Evolutionary conservation across 2,113 vertebrate species (phyloP), one percentile per base, ranked within the genome.

Genomic region (Natator depressus): DNA sequence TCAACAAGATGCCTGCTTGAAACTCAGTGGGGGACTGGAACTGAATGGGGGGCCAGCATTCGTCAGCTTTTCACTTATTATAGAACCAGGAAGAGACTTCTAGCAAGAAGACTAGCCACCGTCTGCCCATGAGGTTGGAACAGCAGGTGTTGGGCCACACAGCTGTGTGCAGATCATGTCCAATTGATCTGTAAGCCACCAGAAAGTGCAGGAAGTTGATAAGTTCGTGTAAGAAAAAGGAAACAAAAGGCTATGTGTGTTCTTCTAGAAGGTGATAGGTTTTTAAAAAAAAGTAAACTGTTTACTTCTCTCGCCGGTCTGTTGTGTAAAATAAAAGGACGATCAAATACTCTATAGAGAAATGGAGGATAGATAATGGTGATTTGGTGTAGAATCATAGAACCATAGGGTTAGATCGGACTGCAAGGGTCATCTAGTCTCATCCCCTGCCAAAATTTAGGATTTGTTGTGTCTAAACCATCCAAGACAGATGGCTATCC

Each of bases 301-400:
- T 6, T 65, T 83, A 42, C 38, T 38, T 82, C 94, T 86, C 80
- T 90, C 94, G 91, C 89, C 92, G 81, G 91, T 87, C 69, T 82
- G 55, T 16, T 62, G 6, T 42, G 27, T 47, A 82, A 82, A 90
- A 16, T 22, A 35, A 83, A 89, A 4, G 1, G 35, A 6, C 31
- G 55, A 22, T 84, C 42, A 86, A 92, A 16, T 5, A 0, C 6
- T 17, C 20, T 3, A 1, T 4, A 51, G 80, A 80, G 59, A 82
- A 88, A 25, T 0, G 1, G 85, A 82, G 0, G 1, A 13, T 35
- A 50, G 53, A 54, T 46, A 51, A n/a, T 22, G 8, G 20, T 72
- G 75, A 31, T 80, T 76, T 38, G 79, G 5, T 24, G 27, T 57
- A 27, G 55, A 57, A 57, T 57, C 55, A 8, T 22, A 57, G 55